Base-by-base conservation (phyloP, 2,113 vertebrate species). In the Myrmophylax atrothorax region DNA sequence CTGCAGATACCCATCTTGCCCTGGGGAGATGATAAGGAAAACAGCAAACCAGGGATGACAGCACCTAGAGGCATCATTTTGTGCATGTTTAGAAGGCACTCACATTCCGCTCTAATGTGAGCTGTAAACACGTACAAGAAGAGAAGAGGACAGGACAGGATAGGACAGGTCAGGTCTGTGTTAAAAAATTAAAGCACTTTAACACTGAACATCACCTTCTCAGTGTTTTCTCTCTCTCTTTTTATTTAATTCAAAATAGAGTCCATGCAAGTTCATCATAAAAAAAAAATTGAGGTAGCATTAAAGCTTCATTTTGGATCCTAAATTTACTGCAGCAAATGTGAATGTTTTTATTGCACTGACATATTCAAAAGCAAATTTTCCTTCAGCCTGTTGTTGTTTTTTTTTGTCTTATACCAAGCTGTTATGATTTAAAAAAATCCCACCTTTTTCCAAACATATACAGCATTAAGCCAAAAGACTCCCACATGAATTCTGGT, bases 321-420 rank as follows among this genome's bases (percentile, higher is more conserved):
- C 55, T 90, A 94, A 91, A 95, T 91, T 80, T 94, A 59, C 37
- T 80, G 63, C 26, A 90, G 60, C 42, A 88, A 86, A 88, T 63
- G 14, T 33, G 40, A 66, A 85, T 76, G 31, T 47, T 91, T 94
- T 76, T 79, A 69, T 87, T 84, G 50, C 63, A 47, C 16, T 69
- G 31, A 74, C 33, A 74, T 73, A 62, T 83, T 83, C 70, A 74
- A 96, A 95, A 80, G 14, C 49, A 67, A 88, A 29, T 70, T 78
- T 89, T 89, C 46, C 33, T 95, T 91, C 82, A 66, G 29, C 38
- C 23, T 64, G 4, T n/a, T 74, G 47, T 20, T 20, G 52, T 35
- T 25, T 8, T 56, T 70, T 94, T 73, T 68, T 72, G 18, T 83
- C 63, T 93, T 63, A 25, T 9, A 87, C 26, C 59, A 96, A 91